Evolutionary conservation across 2,888 invertebrate species (phyloP).

Genomic region (Clivina fossor): DNA sequence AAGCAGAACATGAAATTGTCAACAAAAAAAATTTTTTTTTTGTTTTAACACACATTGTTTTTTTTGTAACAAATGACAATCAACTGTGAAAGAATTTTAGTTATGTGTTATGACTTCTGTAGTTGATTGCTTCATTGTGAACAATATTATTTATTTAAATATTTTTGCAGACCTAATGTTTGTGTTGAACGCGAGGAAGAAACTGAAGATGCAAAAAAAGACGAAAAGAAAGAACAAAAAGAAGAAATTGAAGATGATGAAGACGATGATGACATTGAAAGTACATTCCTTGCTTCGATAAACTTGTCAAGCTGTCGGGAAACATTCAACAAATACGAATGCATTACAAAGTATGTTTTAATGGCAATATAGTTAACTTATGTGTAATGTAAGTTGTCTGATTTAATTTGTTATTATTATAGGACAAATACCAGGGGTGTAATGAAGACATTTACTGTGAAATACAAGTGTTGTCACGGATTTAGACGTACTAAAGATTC

Average conservation of each 20-base stretch:
- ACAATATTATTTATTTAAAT: neutral
- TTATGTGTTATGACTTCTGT: slow-evolving; percentile 1
- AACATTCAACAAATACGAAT: slow-evolving; percentile 56
- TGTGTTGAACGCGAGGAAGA: slow-evolving; percentile 63
- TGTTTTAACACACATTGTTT: slow-evolving; percentile 4
- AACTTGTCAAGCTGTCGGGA: slow-evolving; percentile 56
- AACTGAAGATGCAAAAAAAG: slow-evolving; percentile 51
- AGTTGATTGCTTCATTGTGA: neutral
- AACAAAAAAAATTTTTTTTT: slow-evolving; percentile 10
- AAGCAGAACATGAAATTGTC: slow-evolving; percentile 16
- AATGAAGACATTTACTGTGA: slow-evolving; percentile 63
- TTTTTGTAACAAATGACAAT: neutral
- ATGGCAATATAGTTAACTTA: neutral
- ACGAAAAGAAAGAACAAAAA: slow-evolving; percentile 39
- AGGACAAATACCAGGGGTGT: slow-evolving; percentile 62
- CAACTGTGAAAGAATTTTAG: neutral
- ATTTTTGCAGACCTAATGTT: slow-evolving; percentile 59
- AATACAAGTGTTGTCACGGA: slow-evolving; percentile 70
- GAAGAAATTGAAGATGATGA: slow-evolving; percentile 43
- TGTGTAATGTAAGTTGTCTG: neutral
- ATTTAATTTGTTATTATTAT: slow-evolving; percentile 32
- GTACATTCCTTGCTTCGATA: slow-evolving; percentile 53
- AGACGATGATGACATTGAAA: slow-evolving; percentile 40
- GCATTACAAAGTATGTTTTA: slow-evolving; percentile 55
- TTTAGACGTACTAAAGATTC: slow-evolving; percentile 53